Evolutionary conservation across 2,113 vertebrate species (phyloP), one percentile per base, ranked within the genome.

Genomic region (Mormyrus iriodes): DNA sequence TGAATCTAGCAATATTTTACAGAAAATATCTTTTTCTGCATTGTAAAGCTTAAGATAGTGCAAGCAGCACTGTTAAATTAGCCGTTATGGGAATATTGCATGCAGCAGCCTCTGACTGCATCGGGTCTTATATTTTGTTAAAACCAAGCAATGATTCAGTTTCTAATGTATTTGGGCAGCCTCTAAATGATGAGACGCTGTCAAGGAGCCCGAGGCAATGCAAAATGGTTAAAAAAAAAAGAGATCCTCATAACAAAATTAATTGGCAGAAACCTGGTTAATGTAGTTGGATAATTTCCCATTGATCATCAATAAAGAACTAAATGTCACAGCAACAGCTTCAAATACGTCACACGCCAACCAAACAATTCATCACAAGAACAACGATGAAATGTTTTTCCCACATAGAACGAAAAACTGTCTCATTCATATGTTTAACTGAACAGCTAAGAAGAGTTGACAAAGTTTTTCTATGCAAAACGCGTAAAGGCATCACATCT

Each of bases 181-280:
- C 88, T 93, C 93, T 93, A 93, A 92, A 94, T 92, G 93, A 93
- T 91, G 92, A 93, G 88, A 88, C 89, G 90, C 90, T 90, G 93
- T 90, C 85, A 73, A n/a, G 90, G 87, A 90, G 90, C 89, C 90
- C 15, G 15, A 42, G 73, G 73, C 73, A 79, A 76, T 87, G 3
- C 21, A 88, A 73, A 42, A 21, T 19, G 31, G 10, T 17, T 87
- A 39, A 31, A 55, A 31, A n/a, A 69, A 69, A 69, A 9, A 69
- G 1, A 39, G n/a, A 10, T n/a, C 61, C 61, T 65, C n/a, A 69
- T 27, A 65, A 61, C 55, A 61, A 27, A 79, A 79, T 39, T 76
- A 76, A 35, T 42, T 79, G 35, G 73, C 73, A 79, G 15, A 19
- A 79, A 15, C 13, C 6, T 17, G 73, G 35, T 79, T 79, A 79